phyloP scores from a whole-genome alignment of 1,140 invertebrate species.

The Sipha flava region DNA sequence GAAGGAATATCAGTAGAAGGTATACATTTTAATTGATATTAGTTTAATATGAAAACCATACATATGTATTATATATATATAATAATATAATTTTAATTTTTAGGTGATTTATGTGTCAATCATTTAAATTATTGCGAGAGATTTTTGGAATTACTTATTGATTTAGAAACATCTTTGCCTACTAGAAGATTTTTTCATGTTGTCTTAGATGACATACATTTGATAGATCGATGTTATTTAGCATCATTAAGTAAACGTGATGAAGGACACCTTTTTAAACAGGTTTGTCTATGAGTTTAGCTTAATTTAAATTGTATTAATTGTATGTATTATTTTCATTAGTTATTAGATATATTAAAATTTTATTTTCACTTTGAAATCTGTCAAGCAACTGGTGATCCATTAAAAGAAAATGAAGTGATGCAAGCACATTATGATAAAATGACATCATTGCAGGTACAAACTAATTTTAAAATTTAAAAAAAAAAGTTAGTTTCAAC shows the following conservation, averaged over 20 bases:
- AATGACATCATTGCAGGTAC: constrained; percentile 80
- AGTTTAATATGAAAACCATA: too few relatives aligned
- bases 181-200: constrained; percentile 95
- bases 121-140: constrained; percentile 84
- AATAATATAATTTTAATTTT: constrained; percentile 32
- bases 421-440: constrained; percentile 84
- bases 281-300: constrained; percentile 52
- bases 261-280: constrained; percentile 85
- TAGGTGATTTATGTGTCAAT: constrained; percentile 50
- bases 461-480: background rate
- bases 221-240: constrained; percentile 82
- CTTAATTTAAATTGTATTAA: background rate
- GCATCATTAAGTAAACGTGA: constrained; percentile 62
- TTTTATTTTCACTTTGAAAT: constrained; percentile 98
- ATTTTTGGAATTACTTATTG: constrained; percentile 92
- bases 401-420: constrained; percentile 87
- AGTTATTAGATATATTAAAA: constrained; percentile 91
- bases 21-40: too few relatives aligned
- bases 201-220: constrained; percentile 87
- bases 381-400: constrained; percentile 90
- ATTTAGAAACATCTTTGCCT: constrained; percentile 87
- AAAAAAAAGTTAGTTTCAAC: too few relatives aligned
- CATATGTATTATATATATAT: too few relatives aligned
- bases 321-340: background rate
- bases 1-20: constrained; percentile 62